Conservation (phyloP, 2,113 vertebrate genomes). For the Rafetus swinhoei region DNA sequence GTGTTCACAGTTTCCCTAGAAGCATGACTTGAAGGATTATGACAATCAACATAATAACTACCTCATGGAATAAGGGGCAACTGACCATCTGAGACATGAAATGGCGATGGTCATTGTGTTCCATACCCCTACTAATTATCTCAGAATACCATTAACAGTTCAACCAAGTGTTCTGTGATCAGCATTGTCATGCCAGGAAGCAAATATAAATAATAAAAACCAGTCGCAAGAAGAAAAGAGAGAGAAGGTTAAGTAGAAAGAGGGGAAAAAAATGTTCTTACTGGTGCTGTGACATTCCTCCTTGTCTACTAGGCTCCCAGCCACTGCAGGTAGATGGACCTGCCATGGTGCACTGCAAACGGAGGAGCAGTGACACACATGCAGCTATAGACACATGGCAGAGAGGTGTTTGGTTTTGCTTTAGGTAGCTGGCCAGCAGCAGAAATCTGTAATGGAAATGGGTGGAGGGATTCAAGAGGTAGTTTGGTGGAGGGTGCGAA, state of each 20-base stretch:
- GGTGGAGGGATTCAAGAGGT: neutral
- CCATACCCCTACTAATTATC: neutral
- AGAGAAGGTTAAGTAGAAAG: neutral
- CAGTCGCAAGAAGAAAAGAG: neutral
- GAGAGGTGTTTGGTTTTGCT: neutral
- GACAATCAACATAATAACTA: neutral
- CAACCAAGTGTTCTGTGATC: neutral
- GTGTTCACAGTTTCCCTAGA: neutral
- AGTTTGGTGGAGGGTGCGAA: neutral
- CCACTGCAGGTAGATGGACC: rapidly evolving
- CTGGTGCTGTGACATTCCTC: neutral
- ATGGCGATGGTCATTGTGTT: neutral
- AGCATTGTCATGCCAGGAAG: neutral
- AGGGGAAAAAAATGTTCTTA: neutral
- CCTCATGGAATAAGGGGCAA: neutral
- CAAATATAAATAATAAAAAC: rapidly evolving
- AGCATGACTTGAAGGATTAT: neutral
- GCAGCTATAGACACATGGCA: neutral
- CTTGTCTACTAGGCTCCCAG: rapidly evolving
- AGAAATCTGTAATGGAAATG: neutral
- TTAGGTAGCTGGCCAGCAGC: neutral
- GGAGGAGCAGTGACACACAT: neutral
- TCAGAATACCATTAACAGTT: neutral
- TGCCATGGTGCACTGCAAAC: neutral
- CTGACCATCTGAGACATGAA: neutral